These are phyloP conservation scores for Aptenodytes patagonicus DNA, from an alignment of 2,113 vertebrate genomes.

Conservation along the genomic window DNA sequence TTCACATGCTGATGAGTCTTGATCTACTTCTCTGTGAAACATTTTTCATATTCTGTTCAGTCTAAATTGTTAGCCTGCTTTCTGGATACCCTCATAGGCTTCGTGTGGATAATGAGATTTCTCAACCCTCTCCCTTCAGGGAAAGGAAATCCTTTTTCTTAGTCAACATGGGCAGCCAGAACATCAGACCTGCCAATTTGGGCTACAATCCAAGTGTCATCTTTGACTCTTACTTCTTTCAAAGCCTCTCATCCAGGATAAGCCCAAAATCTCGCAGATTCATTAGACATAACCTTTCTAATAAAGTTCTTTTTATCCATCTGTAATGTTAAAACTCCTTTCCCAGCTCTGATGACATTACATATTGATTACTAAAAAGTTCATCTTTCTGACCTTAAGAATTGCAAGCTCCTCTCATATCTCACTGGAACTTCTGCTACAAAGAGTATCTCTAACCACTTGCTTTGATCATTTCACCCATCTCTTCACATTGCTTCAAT, in stretches of 20 bases:
- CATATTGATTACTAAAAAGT: neutral
- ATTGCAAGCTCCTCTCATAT: neutral
- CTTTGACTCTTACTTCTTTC: neutral
- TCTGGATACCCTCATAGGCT: neutral
- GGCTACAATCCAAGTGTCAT: neutral
- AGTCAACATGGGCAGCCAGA: neutral
- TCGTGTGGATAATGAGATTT: neutral
- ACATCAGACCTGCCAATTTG: neutral
- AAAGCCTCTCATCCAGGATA: neutral
- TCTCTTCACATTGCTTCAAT: neutral
- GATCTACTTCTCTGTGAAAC: neutral
- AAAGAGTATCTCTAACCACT: neutral
- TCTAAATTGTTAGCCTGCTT: neutral
- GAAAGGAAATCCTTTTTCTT: neutral
- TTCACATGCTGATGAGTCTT: neutral
- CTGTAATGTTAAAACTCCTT: neutral
- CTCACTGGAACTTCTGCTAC: neutral
- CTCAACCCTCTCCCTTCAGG: neutral
- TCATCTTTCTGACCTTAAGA: conserved; percentile 3
- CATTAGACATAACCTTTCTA: neutral
- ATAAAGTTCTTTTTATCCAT: neutral
- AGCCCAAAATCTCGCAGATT: neutral
- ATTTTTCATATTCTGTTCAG: neutral
- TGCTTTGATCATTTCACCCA: conserved; percentile 18
- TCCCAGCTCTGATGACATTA: neutral